A percentile compares a stretch with the other conserved stretches of the same genome.
Evolutionary conservation across 2,888 invertebrate genomes (phyloP).

Genomic region (Conops quadrifasciatus): DNA sequence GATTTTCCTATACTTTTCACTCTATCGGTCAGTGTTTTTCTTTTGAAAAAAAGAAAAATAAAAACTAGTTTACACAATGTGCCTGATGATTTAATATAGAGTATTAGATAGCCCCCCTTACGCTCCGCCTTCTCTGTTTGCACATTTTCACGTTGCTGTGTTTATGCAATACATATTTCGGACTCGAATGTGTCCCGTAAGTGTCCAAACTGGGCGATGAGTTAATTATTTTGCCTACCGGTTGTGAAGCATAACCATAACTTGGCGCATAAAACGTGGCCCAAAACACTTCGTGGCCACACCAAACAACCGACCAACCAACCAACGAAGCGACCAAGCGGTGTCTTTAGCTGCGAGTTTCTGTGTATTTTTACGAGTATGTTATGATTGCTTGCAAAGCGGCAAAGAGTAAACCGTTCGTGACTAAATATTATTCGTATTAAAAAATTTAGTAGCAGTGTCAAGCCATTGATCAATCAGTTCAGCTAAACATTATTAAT

Average conservation of each 20-base stretch:
- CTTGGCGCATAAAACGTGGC: not conserved
- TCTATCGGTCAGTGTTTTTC: too few species aligned
- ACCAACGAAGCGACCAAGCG: not conserved
- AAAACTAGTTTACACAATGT: too few species aligned
- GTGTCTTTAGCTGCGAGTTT: not conserved
- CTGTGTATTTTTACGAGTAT: not conserved
- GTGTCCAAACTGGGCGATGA: not conserved
- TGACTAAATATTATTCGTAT: not conserved
- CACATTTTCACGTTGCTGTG: not conserved
- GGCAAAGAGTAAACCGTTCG: not conserved
- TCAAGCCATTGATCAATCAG: not conserved
- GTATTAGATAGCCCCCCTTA: not conserved
- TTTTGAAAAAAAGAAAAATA: too few species aligned
- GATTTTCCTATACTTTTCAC: too few species aligned
- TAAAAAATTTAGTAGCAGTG: not conserved
- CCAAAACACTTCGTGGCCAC: not conserved
- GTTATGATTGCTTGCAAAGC: not conserved
- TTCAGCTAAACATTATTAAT: not conserved
- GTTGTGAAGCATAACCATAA: not conserved
- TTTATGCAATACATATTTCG: too few species aligned
- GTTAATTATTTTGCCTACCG: slow-evolving; percentile 6
- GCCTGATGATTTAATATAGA: not conserved
- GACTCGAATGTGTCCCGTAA: not conserved
- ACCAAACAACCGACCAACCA: not conserved
- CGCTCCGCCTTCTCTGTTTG: not conserved